Evolutionary conservation across 2,113 vertebrate species (phyloP).

Genomic region (Etheostoma cragini): DNA sequence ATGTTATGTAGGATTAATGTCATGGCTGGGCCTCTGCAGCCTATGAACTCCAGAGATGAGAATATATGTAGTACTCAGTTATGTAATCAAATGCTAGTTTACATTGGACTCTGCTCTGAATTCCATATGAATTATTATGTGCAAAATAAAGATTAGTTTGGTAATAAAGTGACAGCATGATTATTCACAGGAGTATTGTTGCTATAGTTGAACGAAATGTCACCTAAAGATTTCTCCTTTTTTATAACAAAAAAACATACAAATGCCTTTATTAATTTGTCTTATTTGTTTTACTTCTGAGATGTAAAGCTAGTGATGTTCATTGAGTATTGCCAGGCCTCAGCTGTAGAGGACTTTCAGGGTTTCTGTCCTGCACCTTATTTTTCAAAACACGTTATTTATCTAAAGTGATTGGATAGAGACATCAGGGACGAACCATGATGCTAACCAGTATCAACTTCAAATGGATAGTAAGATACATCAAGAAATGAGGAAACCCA

Average conservation of each 20-base stretch:
- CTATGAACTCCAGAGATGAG: background rate
- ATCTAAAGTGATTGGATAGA: background rate
- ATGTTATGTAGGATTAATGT: background rate
- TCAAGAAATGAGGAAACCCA: background rate
- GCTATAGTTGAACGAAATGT: background rate
- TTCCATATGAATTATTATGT: background rate
- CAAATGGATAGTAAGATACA: background rate
- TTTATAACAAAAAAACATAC: background rate
- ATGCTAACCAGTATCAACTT: background rate
- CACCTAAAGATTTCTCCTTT: background rate
- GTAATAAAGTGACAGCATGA: background rate
- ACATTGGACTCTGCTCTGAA: slow-evolving; percentile 31
- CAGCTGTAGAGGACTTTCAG: background rate
- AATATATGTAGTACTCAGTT: slow-evolving; percentile 4
- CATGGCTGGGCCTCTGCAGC: background rate
- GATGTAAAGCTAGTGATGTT: background rate
- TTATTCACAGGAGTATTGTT: slow-evolving; percentile 1
- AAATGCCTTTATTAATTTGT: background rate
- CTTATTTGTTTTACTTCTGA: background rate
- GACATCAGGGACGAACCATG: background rate
- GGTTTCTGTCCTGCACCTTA: background rate
- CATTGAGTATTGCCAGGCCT: background rate
- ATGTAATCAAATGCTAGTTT: slow-evolving; percentile 25
- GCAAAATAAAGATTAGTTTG: slow-evolving; percentile 56
- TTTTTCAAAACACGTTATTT: background rate